Base-by-base conservation (phyloP, 2,113 vertebrate genomes). In the Microcebus lehilahytsara region DNA sequence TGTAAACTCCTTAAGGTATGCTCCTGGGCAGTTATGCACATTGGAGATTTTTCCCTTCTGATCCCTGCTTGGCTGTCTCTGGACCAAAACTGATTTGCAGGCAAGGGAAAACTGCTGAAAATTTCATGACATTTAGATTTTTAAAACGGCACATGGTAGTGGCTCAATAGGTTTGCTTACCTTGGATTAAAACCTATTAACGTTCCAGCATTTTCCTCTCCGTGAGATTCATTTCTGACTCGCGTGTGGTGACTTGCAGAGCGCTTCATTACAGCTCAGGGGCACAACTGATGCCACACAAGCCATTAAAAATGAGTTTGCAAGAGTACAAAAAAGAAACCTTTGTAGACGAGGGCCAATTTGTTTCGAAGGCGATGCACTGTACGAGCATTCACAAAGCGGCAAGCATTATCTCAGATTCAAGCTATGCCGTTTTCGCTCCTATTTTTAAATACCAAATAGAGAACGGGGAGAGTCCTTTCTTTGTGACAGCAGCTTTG, bases 371-470 rank as follows among this genome's bases (percentile, higher is more conserved):
- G 96, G 92, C 89, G 0, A 95, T 79, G 79, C 93, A 77, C 95
- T 96, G 91, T 91, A 91, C 98, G 91, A 94, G 83, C 96, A 89
- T 95, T 96, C 97, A 96, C 97, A 97, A 95, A 98, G 91, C 8
- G 1, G 89, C 60, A 40, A 71, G 93, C 91, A 97, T 98, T 97
- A 98, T 93, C 96, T 98, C 95, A 97, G 95, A 97, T 93, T 98
- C 96, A 96, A 97, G 96, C 97, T 95, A 97, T 92, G 97, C 71
- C 14, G 2, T 93, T 96, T 94, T 93, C 96, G 66, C 92, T 98
- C 96, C 95, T 97, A 92, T 98, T 98, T 98, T 98, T 97, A 98
- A 97, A 98, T 98, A 97, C 96, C 95, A 98, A 96, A 94, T 74
- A 93, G 93, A 97, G 96, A 96, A 89, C 67, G 20, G 69, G 89